phyloP scores from a whole-genome alignment of 2,888 invertebrate species.

The Apodemia hepburni region DNA sequence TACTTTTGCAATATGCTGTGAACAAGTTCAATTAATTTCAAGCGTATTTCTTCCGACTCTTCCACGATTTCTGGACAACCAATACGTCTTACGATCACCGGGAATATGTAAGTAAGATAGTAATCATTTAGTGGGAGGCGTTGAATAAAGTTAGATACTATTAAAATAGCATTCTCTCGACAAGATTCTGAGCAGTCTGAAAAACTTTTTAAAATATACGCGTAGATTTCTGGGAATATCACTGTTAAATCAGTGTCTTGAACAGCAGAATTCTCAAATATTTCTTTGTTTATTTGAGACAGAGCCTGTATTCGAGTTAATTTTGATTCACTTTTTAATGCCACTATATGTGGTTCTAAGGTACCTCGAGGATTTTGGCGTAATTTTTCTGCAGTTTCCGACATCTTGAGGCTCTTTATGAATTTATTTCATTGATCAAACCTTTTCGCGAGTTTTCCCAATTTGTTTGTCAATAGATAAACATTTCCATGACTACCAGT shows the following conservation, averaged over 20 bases:
- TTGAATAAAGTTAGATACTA: slow-evolving; percentile 78
- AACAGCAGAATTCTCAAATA: slow-evolving; percentile 59
- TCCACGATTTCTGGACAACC: slow-evolving; percentile 86
- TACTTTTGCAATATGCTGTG: slow-evolving; percentile 83
- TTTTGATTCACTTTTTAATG: slow-evolving; percentile 82
- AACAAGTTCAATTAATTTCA: slow-evolving; percentile 84
- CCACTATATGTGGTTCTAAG: slow-evolving; percentile 54
- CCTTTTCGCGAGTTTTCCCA: not conserved
- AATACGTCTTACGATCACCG: slow-evolving; percentile 87
- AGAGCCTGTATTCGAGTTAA: slow-evolving; percentile 77
- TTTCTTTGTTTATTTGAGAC: slow-evolving; percentile 71
- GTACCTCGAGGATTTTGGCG: slow-evolving; percentile 53
- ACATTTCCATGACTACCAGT: not conserved
- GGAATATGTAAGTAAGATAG: slow-evolving; percentile 87
- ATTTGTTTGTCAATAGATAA: slow-evolving; percentile 3
- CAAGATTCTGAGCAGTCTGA: slow-evolving; percentile 83
- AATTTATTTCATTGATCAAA: slow-evolving; percentile 18
- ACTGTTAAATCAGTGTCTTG: slow-evolving; percentile 54
- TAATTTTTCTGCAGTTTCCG: slow-evolving; percentile 43
- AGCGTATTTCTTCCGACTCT: slow-evolving; percentile 89
- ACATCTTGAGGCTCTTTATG: slow-evolving; percentile 40
- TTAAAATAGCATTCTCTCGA: slow-evolving; percentile 77
- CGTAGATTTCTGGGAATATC: slow-evolving; percentile 59
- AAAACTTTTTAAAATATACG: slow-evolving; percentile 64
- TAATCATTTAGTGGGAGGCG: slow-evolving; percentile 84